A percentile compares a stretch with the other conserved stretches of the same genome.
phyloP scores from a whole-genome alignment of 2,797 vertebrate species.

The Gobio occitaniae region DNA sequence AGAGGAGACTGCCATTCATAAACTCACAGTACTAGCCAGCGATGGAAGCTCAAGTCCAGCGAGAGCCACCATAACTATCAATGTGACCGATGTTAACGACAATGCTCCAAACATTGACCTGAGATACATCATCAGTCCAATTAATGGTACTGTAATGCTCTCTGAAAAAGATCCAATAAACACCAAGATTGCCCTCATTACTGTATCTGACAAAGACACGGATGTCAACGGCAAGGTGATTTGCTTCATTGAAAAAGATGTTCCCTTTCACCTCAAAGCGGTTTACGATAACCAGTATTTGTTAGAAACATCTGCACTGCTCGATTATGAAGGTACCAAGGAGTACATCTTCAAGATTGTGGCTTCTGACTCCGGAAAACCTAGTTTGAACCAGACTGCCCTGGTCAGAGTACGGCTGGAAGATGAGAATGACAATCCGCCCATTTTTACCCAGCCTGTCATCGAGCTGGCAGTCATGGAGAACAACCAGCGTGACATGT shows the following conservation, averaged over 20 bases:
- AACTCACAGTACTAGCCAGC: constrained; percentile 96
- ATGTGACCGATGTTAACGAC: constrained; percentile 99
- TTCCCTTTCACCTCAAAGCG: constrained; percentile 97
- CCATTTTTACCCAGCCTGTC: constrained; percentile 97
- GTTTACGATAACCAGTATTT: constrained; percentile 99
- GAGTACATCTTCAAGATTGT: constrained; percentile 99
- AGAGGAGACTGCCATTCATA: constrained; percentile 96
- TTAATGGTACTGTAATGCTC: constrained; percentile 98
- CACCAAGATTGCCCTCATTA: constrained; percentile 99
- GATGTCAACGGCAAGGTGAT: constrained; percentile 99
- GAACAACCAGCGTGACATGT: constrained; percentile 97
- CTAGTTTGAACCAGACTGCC: constrained; percentile 97
- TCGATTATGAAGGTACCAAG: constrained; percentile 99
- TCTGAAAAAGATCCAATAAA: constrained; percentile 99
- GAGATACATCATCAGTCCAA: constrained; percentile 98
- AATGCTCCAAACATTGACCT: constrained; percentile 99
- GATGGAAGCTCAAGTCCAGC: constrained; percentile 97
- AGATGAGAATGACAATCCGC: constrained; percentile 99
- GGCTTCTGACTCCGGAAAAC: constrained; percentile 97
- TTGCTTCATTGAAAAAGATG: constrained; percentile 98
- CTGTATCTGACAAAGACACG: constrained; percentile 98
- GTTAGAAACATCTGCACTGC: constrained; percentile 94
- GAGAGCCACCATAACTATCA: constrained; percentile 93
- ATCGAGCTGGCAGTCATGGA: constrained; percentile 97
- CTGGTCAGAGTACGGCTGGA: constrained; percentile 96